These are phyloP conservation scores for Ctenomys sociabilis DNA, from an alignment of 2,113 vertebrate genomes.

Conservation along the genomic window DNA sequence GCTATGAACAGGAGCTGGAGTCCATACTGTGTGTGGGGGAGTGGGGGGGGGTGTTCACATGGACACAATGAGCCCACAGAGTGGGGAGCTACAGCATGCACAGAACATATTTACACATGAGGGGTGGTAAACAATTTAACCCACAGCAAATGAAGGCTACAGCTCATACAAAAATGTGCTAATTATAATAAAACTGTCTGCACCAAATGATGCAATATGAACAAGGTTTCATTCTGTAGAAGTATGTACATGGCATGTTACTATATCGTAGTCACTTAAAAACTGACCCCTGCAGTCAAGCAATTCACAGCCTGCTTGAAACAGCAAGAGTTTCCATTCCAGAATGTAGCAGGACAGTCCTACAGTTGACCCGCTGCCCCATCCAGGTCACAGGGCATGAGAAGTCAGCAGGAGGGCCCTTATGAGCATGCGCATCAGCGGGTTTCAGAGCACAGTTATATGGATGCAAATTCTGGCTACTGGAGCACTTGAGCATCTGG, in stretches of 20 bases:
- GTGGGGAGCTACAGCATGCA: background rate
- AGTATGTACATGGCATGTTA: background rate
- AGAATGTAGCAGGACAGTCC: background rate
- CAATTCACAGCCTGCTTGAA: background rate
- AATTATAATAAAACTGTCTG: background rate
- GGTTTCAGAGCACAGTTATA: background rate
- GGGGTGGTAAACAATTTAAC: background rate
- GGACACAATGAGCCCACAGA: background rate
- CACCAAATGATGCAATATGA: background rate
- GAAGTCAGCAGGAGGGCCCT: background rate
- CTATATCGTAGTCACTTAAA: background rate
- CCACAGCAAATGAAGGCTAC: background rate
- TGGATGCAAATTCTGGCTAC: background rate
- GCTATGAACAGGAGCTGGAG: background rate
- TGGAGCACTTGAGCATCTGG: background rate
- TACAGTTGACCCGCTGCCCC: background rate
- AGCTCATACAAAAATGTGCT: background rate
- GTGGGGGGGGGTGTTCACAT: no score
- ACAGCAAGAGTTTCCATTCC: background rate
- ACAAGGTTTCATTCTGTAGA: background rate
- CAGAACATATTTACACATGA: background rate
- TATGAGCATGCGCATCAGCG: background rate
- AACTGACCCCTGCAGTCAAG: background rate
- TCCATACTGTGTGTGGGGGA: background rate
- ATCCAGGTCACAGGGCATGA: background rate